These are phyloP conservation scores for Ophraella communa DNA, from an alignment of 2,888 invertebrate genomes.

Conservation along the genomic window DNA sequence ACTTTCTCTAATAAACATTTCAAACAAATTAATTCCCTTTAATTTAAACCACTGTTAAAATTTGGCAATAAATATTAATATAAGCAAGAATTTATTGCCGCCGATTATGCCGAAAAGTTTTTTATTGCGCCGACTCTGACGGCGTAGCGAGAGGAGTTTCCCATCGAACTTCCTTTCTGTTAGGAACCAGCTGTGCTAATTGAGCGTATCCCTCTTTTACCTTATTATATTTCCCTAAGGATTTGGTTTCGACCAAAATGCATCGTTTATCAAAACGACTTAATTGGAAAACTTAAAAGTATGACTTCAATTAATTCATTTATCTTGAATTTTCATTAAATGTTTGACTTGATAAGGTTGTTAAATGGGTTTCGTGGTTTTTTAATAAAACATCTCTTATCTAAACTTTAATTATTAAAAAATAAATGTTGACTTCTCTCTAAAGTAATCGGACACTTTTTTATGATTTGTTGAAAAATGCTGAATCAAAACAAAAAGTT, in stretches of 20 bases:
- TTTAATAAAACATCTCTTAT: background rate
- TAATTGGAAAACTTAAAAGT: conserved; percentile 23
- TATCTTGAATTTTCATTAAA: conserved; percentile 4
- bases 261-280: conserved; percentile 32
- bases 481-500: too few species aligned
- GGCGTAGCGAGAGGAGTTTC: background rate
- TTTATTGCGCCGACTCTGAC: background rate
- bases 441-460: too few species aligned
- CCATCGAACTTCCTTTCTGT: conserved; percentile 6
- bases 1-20: too few species aligned
- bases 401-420: background rate
- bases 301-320: background rate
- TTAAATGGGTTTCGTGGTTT: background rate
- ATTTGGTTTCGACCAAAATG: conserved; percentile 37
- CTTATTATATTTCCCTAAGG: conserved; percentile 41
- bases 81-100: background rate
- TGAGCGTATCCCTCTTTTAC: conserved; percentile 41
- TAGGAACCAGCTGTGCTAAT: conserved; percentile 39
- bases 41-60: too few species aligned
- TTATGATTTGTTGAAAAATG: too few species aligned
- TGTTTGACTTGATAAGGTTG: background rate
- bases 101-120: background rate
- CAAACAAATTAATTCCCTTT: too few species aligned
- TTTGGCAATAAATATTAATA: too few species aligned
- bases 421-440: too few species aligned